phyloP scores from a whole-genome alignment of 1,140 invertebrate genomes.

The Melipona quadrifasciata region DNA sequence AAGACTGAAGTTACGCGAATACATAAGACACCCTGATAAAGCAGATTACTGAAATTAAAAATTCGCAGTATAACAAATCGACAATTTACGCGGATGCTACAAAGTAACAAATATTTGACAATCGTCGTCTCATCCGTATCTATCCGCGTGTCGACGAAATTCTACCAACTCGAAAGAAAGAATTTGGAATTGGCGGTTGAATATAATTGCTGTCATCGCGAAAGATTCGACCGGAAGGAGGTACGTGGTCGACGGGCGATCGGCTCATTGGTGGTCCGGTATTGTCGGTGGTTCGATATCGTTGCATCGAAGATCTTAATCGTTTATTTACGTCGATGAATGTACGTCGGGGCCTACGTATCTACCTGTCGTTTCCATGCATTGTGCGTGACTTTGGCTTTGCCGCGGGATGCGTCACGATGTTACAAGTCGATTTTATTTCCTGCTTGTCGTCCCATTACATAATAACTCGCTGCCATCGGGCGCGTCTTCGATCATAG shows the following conservation, averaged over 20 bases:
- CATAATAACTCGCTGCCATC: slow-evolving; percentile 65
- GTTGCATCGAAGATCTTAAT: slow-evolving; percentile 65
- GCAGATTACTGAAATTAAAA: too few relatives aligned
- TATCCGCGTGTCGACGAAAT: neutral
- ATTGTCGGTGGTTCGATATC: slow-evolving; percentile 21
- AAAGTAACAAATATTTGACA: too few relatives aligned
- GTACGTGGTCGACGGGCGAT: slow-evolving; percentile 23
- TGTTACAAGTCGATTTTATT: slow-evolving; percentile 69
- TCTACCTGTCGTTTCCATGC: slow-evolving; percentile 59
- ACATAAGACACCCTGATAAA: too few relatives aligned
- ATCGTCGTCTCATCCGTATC: too few relatives aligned
- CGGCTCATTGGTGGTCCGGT: slow-evolving; percentile 66
- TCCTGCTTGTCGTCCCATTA: slow-evolving; percentile 63
- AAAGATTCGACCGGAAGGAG: slow-evolving; percentile 41
- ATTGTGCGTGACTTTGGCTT: slow-evolving; percentile 53
- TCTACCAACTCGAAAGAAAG: neutral
- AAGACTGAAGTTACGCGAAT: too few relatives aligned
- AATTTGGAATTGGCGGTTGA: neutral
- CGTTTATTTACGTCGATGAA: slow-evolving; percentile 69
- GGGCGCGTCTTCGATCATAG: slow-evolving; percentile 40
- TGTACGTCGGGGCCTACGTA: slow-evolving; percentile 44
- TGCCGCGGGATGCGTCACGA: slow-evolving; percentile 54
- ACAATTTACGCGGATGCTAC: too few relatives aligned
- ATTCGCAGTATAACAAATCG: too few relatives aligned
- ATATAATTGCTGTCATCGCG: slow-evolving; percentile 10